Evolutionary conservation across 2,888 invertebrate species (phyloP), one percentile per base, ranked within the genome.

Genomic region (Drosophila cognata): DNA sequence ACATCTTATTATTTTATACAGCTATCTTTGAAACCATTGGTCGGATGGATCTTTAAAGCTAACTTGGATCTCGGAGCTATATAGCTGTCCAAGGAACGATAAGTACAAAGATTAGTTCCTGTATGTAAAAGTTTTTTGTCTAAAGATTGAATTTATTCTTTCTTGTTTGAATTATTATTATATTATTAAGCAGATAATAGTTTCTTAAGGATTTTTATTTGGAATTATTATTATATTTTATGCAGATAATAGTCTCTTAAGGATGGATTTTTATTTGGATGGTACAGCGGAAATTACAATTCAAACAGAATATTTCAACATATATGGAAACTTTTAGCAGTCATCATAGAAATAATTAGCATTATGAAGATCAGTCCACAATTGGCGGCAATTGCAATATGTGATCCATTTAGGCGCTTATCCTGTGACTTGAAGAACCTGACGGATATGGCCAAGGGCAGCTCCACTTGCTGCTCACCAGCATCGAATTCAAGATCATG

Each of bases 401-500:
- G 16, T 4, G 68, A 48, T 13, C 46, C 43, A 31, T 35, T 77
- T 0, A 13, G 21, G 2, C 50, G 56, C 18, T 60, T 74, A 7
- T 58, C 43, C 7, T 71, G 73, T 1, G 82, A 60, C 71, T 92
- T 90, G 56, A 90, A 91, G 69, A 93, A 93, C 82, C 92, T 89
- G 0, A 89, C 91, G 4, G 91, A 82, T n/a, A 91, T 77, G 6
- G 85, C 80, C 13, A 93, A 56, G 0, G 93, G 93, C 13, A 93
- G 77, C 21, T 89, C 86, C 36, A 92, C 71, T 11, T 66, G 58
- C 53, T 79, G 72, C 13, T 92, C 92, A 41, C 81, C 84, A 1
- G 90, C 65, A 46, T 90, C 87, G 68, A 93, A 92, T 57, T 91
- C 90, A 60, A 93, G 81, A 82, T 93, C 91, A 51, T 92, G 89